These are phyloP conservation scores for Aleiodes leptofemur DNA, from an alignment of 2,888 invertebrate genomes.

Conservation along the genomic window DNA sequence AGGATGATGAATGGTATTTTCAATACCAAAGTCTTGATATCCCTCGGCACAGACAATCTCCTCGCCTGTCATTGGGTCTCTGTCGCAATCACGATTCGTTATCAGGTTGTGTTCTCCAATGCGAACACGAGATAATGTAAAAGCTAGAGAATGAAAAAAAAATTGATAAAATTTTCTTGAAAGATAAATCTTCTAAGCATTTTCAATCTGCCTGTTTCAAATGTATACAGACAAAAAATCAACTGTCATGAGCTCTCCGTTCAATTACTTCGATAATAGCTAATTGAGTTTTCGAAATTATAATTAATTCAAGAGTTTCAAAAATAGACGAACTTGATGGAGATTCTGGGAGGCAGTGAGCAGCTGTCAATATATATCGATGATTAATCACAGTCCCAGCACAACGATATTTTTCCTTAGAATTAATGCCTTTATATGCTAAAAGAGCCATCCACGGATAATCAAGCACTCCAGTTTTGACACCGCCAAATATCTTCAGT, in stretches of 20 bases:
- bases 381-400: constrained; percentile 78
- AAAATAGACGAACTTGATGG: constrained; percentile 57
- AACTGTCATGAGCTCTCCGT: background rate
- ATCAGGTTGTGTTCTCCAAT: constrained; percentile 80
- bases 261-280: background rate
- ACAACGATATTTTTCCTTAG: constrained; percentile 63
- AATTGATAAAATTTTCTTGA: constrained; percentile 47
- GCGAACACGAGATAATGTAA: constrained; percentile 76
- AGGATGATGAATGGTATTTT: constrained; percentile 77
- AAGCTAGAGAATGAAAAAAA: constrained; percentile 51
- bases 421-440: constrained; percentile 76
- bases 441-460: constrained; percentile 88
- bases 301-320: background rate
- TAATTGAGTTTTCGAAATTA: background rate
- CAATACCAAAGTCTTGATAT: constrained; percentile 77
- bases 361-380: constrained; percentile 79
- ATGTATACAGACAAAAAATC: too few species aligned
- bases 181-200: background rate
- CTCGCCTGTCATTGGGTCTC: constrained; percentile 75
- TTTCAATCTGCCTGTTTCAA: background rate
- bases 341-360: constrained; percentile 77
- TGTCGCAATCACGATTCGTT: constrained; percentile 76
- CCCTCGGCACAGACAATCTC: constrained; percentile 73
- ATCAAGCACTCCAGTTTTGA: constrained; percentile 79
- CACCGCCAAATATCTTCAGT: constrained; percentile 80